Percentiles rank a stretch among this genome's conserved stretches.
phyloP scores from a whole-genome alignment of 1,140 invertebrate genomes.

The Maniola jurtina region DNA sequence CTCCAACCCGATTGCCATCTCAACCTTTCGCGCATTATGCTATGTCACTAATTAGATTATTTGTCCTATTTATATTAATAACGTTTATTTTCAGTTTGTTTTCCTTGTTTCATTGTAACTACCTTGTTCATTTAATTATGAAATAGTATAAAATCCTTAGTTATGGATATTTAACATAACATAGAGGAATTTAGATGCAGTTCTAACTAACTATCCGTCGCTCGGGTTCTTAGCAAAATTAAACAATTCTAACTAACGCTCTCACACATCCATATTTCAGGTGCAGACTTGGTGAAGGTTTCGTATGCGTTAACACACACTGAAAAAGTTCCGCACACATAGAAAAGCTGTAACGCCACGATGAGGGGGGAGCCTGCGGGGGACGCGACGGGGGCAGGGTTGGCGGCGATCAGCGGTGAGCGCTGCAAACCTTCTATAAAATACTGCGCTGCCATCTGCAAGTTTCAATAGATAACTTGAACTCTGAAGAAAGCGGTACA shows the following conservation, averaged over 20 bases:
- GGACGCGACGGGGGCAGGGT: conserved; percentile 29
- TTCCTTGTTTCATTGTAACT: too few relatives aligned
- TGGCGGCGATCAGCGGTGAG: conserved; percentile 40
- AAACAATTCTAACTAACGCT: background rate
- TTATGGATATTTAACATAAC: too few relatives aligned
- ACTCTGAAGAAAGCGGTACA: conserved; percentile 64
- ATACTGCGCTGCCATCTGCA: conserved; percentile 74
- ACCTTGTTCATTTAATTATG: too few relatives aligned
- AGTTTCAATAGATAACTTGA: conserved; percentile 76
- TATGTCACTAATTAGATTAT: too few relatives aligned
- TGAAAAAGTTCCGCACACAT: conserved; percentile 43
- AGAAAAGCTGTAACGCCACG: conserved; percentile 23
- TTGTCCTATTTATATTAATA: too few relatives aligned
- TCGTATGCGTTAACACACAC: conserved; percentile 50
- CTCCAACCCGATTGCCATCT: too few relatives aligned
- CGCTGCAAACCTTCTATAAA: conserved; percentile 66
- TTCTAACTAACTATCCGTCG: too few relatives aligned
- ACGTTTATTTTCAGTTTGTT: too few relatives aligned
- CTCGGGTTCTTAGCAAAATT: background rate
- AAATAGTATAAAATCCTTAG: too few relatives aligned
- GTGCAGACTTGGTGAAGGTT: conserved; percentile 23
- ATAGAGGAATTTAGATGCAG: too few relatives aligned
- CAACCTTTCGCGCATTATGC: too few relatives aligned
- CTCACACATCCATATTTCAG: conserved; percentile 18
- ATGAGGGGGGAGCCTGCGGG: conserved; percentile 27